Conservation (phyloP, 2,888 invertebrate species). For the Uropetala carovei region DNA sequence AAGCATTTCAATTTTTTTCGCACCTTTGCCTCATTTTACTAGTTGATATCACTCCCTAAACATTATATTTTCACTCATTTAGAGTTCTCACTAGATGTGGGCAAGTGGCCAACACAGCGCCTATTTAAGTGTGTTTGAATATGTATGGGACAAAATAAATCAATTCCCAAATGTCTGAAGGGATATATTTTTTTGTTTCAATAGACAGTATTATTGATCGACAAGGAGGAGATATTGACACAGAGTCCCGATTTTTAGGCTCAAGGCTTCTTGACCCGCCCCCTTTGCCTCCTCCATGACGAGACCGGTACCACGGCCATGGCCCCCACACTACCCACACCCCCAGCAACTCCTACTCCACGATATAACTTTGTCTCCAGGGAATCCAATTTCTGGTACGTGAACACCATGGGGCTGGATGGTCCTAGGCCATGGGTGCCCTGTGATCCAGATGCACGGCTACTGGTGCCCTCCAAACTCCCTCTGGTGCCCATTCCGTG, state of each 20-base stretch:
- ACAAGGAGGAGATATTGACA: conserved; percentile 39
- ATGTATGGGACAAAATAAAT: not conserved
- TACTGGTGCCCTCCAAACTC: conserved; percentile 15
- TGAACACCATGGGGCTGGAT: conserved; percentile 64
- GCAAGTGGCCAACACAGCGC: conserved; percentile 45
- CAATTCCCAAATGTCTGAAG: conserved; percentile 33
- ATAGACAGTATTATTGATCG: conserved; percentile 31
- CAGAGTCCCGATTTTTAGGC: conserved; percentile 36
- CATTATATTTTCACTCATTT: conserved; percentile 7
- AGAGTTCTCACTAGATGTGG: conserved; percentile 50
- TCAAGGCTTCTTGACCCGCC: conserved; percentile 59
- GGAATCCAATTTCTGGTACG: conserved; percentile 66
- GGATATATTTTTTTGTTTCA: not conserved
- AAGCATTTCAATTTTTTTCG: conserved; percentile 15
- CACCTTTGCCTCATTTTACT: conserved; percentile 31
- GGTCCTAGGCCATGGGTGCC: conserved; percentile 53
- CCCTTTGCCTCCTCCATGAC: conserved; percentile 65
- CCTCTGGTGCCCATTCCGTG: conserved; percentile 43
- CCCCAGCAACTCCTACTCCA: conserved; percentile 55
- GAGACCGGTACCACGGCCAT: conserved; percentile 65
- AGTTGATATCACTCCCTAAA: conserved; percentile 48
- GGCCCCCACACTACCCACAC: conserved; percentile 56
- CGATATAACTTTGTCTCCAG: conserved; percentile 65
- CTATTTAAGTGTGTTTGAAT: not conserved
- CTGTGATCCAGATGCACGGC: conserved; percentile 31